Evolutionary conservation across 2,888 invertebrate species (phyloP).

Genomic region (Leptinotarsa tumamoca): DNA sequence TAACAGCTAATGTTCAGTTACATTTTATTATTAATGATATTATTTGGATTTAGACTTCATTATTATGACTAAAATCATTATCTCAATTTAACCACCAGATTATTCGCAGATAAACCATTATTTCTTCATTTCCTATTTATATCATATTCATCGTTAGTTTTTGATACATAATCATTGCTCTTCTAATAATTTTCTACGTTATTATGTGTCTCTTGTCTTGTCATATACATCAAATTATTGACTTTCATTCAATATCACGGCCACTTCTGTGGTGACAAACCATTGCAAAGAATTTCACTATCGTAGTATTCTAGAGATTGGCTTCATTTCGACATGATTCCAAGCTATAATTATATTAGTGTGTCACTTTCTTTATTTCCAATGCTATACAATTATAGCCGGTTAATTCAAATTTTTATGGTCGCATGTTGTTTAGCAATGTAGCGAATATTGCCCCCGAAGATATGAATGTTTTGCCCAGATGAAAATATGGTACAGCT

Average conservation of each 20-base stretch:
- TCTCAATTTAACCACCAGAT: too few relatives aligned
- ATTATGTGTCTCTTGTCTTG: too few relatives aligned
- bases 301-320: conserved; percentile 8
- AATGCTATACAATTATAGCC: conserved; percentile 3
- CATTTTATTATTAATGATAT: too few relatives aligned
- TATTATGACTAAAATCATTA: too few relatives aligned
- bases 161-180: too few relatives aligned
- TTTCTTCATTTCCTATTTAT: too few relatives aligned
- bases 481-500: too few relatives aligned
- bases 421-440: conserved; percentile 7
- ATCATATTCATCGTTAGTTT: too few relatives aligned
- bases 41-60: too few relatives aligned
- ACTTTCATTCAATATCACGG: conserved; percentile 7
- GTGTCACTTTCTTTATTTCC: conserved; percentile 26
- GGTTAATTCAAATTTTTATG: conserved; percentile 2
- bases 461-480: neutral
- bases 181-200: too few relatives aligned
- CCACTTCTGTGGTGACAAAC: conserved; percentile 1
- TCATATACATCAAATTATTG: neutral
- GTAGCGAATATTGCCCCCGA: conserved; percentile 11
- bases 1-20: too few relatives aligned
- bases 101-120: too few relatives aligned
- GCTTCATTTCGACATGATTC: conserved; percentile 13
- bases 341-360: conserved; percentile 15
- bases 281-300: neutral